Evolutionary conservation across 2,888 invertebrate species (phyloP).

Genomic region (Apantesis nais): DNA sequence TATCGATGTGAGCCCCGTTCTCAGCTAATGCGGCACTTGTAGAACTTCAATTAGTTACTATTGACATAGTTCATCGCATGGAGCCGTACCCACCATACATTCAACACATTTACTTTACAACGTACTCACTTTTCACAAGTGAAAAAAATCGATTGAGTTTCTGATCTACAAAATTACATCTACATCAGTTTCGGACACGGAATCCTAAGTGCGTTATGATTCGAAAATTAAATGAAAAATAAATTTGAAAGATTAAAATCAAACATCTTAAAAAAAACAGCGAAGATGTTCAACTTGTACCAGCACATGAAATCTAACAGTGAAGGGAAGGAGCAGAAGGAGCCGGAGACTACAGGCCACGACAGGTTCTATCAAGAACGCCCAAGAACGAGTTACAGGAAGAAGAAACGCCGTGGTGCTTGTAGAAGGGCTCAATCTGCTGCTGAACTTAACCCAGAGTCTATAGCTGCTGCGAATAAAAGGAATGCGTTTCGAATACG

Average conservation of each 20-base stretch:
- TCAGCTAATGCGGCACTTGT: slow-evolving; percentile 68
- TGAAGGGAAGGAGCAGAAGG: slow-evolving; percentile 82
- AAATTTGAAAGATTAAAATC: slow-evolving; percentile 54
- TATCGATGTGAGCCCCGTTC: slow-evolving; percentile 55
- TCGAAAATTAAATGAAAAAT: slow-evolving; percentile 54
- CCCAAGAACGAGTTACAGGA: slow-evolving; percentile 79
- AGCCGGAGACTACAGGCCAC: slow-evolving; percentile 90
- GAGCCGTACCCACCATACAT: slow-evolving; percentile 49
- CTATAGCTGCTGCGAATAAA: slow-evolving; percentile 87
- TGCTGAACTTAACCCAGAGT: slow-evolving; percentile 87
- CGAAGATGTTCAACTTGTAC: slow-evolving; percentile 91
- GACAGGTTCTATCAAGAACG: slow-evolving; percentile 92
- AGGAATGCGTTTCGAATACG: slow-evolving; percentile 87
- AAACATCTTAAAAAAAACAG: slow-evolving; percentile 51
- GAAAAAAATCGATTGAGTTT: background rate
- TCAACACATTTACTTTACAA: slow-evolving; percentile 31
- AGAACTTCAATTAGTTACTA: slow-evolving; percentile 77
- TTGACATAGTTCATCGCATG: slow-evolving; percentile 70
- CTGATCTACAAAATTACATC: background rate
- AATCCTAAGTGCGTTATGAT: slow-evolving; percentile 1
- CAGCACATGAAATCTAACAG: slow-evolving; percentile 88
- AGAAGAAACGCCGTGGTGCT: slow-evolving; percentile 85
- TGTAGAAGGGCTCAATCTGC: slow-evolving; percentile 89
- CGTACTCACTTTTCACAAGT: background rate
- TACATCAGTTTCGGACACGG: background rate